Conservation (phyloP, 2,113 vertebrate genomes). For the Lepidothrix coronata region DNA sequence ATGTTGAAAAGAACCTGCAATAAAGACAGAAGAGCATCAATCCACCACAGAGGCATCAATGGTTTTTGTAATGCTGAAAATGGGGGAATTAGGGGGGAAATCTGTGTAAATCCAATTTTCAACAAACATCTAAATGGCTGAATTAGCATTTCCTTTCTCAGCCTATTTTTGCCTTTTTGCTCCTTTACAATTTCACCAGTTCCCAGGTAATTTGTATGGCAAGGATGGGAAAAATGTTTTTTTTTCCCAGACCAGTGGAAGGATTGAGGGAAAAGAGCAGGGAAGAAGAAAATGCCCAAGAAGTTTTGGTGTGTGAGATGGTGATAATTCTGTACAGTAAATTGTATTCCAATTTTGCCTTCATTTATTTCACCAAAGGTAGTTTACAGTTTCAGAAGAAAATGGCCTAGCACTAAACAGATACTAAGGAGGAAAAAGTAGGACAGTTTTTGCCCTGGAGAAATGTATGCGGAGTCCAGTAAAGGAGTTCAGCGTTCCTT, state of each 20-base stretch:
- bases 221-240: not conserved
- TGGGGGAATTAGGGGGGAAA: rapidly evolving
- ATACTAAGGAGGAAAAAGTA: conserved; percentile 76
- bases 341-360: conserved; percentile 72
- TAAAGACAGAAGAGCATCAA: not conserved
- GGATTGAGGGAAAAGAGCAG: not conserved
- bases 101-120: not conserved
- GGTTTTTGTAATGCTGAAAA: not conserved
- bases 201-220: not conserved
- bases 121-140: not conserved
- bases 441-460: conserved; percentile 80
- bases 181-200: not conserved
- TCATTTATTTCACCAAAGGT: conserved; percentile 75
- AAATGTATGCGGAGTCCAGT: conserved; percentile 77
- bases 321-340: conserved; percentile 41
- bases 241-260: not conserved
- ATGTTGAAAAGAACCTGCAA: conserved; percentile 65
- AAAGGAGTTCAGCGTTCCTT: conserved; percentile 76
- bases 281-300: not conserved
- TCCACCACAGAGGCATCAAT: not conserved
- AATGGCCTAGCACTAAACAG: conserved; percentile 74
- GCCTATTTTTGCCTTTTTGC: not conserved
- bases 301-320: not conserved
- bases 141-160: not conserved
- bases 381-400: conserved; percentile 69